Evolutionary conservation across 2,113 vertebrate species (phyloP).

Genomic region (Proterorhinus semilunaris): DNA sequence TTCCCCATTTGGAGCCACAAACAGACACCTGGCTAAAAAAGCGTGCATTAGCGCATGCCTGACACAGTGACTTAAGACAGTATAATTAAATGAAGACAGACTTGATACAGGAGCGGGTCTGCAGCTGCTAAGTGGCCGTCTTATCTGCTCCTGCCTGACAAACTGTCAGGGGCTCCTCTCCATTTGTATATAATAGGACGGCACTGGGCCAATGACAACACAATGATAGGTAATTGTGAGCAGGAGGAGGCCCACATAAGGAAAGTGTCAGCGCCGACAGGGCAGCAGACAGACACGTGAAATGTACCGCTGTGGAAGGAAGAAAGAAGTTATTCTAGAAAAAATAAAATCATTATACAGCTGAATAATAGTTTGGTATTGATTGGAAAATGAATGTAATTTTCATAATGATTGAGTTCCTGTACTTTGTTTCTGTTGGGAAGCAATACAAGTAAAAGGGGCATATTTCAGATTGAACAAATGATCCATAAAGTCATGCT

Average conservation of each 20-base stretch:
- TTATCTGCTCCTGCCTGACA: constrained; percentile 61
- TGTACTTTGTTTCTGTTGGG: too few relatives aligned
- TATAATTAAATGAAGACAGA: constrained; percentile 68
- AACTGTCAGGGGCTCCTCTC: constrained; percentile 53
- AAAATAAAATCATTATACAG: not conserved
- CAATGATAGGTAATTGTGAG: constrained; percentile 60
- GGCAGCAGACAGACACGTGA: constrained; percentile 34
- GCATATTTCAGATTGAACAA: too few relatives aligned
- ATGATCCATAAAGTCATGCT: too few relatives aligned
- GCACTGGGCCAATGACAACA: constrained; percentile 55
- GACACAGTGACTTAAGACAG: constrained; percentile 50
- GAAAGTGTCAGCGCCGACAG: constrained; percentile 38
- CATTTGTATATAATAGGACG: constrained; percentile 58
- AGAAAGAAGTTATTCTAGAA: not conserved
- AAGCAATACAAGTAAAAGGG: too few relatives aligned
- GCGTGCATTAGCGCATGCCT: constrained; percentile 39
- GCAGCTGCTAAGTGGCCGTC: constrained; percentile 61
- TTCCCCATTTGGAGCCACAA: constrained; percentile 20
- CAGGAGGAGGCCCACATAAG: constrained; percentile 37
- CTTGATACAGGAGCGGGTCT: constrained; percentile 49
- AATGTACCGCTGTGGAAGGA: constrained; percentile 10
- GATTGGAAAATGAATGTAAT: not conserved
- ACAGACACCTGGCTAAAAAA: constrained; percentile 18
- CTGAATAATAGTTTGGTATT: not conserved
- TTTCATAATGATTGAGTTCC: not conserved